Evolutionary conservation across 2,888 invertebrate genomes (phyloP), one percentile per base, ranked within the genome.

Genomic region (Antheraea assamensis): DNA sequence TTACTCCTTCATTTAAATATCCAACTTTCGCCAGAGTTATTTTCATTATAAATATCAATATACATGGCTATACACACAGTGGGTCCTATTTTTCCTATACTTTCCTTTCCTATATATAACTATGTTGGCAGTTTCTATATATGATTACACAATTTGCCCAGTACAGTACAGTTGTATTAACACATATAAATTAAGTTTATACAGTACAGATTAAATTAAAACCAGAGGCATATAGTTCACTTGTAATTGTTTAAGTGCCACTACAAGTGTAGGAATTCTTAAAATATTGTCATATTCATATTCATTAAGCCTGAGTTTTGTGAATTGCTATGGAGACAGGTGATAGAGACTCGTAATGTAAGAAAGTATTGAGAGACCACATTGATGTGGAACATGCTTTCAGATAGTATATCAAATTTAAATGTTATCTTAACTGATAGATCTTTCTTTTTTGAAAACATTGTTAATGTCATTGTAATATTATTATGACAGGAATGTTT

Each of bases 221-320:
- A 27, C 61, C 13, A 27, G 61, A 27, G 61, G n/a, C 58, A 58
- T n/a, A 58, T 42, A 10, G 42, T 42, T n/a, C n/a, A n/a, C n/a
- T n/a, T n/a, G n/a, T n/a, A n/a, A n/a, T n/a, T n/a, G n/a, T n/a
- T n/a, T n/a, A n/a, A n/a, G n/a, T n/a, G n/a, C n/a, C n/a, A n/a
- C n/a, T n/a, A n/a, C 42, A 42, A 10, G 42, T 52, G 4, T 19
- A 52, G 52, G 17, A 52, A 21, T 58, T 58, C n/a, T n/a, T n/a
- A 24, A 58, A 58, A 58, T 58, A 58, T 58, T 58, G 58, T 58
- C 58, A 58, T n/a, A 58, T 24, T 58, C 10, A 24, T 58, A 58
- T 58, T 24, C 24, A 58, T 24, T 58, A 24, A 58, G n/a, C 8
- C 58, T 24, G 13, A 10, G 24, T 55, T 58, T 58, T 58, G 58